These are phyloP conservation scores for Distichodus sexfasciatus DNA, from an alignment of 2,797 vertebrate genomes.

Conservation along the genomic window DNA sequence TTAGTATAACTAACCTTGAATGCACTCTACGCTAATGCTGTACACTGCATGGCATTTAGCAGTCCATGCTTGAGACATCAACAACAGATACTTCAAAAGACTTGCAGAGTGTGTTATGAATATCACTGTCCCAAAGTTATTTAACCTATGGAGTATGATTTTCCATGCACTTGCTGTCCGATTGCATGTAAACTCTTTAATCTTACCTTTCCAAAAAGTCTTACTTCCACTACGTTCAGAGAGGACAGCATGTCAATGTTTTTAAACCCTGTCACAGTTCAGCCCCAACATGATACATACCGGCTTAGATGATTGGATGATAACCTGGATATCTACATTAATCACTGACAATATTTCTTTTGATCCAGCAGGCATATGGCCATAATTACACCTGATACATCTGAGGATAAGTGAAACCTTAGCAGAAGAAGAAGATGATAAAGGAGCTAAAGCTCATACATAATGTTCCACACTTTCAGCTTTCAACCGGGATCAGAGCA, in stretches of 20 bases:
- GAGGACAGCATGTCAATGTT: neutral
- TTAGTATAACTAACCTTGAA: neutral
- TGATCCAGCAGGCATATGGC: neutral
- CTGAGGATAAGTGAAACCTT: constrained; percentile 2
- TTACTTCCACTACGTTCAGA: neutral
- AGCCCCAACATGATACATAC: neutral
- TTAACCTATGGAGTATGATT: too few species aligned
- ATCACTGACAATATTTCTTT: constrained; percentile 11
- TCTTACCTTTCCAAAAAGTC: too few species aligned
- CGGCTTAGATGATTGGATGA: neutral
- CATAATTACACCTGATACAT: neutral
- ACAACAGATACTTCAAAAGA: too few species aligned
- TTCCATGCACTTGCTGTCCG: too few species aligned
- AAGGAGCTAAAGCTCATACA: neutral
- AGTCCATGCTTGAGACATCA: too few species aligned
- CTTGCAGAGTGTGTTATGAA: too few species aligned
- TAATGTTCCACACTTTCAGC: neutral
- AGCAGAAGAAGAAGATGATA: neutral
- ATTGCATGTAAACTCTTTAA: too few species aligned
- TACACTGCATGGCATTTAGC: too few species aligned
- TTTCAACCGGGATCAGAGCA: neutral
- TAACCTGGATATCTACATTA: neutral
- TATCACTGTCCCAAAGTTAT: too few species aligned
- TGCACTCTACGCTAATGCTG: neutral
- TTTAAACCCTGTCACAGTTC: neutral